Conservation (phyloP, 2,797 vertebrate genomes). For the Brotogeris chrysoptera region DNA sequence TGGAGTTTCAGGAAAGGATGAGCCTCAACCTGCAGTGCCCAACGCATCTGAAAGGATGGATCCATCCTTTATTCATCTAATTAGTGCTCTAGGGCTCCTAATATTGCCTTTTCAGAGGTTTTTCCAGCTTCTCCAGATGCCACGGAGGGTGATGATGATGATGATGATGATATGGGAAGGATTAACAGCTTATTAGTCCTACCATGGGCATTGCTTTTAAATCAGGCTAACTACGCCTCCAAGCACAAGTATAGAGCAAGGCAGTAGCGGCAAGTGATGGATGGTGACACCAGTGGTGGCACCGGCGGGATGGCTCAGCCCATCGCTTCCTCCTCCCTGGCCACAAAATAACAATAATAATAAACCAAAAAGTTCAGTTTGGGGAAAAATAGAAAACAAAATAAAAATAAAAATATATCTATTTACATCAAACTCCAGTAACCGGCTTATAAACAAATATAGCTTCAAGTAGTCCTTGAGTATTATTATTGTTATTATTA, state of each 20-base stretch:
- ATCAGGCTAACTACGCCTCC: not conserved
- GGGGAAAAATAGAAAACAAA: not conserved
- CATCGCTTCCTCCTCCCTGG: not conserved
- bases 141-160: not conserved
- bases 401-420: slow-evolving; percentile 41
- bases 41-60: not conserved
- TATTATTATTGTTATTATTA: slow-evolving; percentile 71
- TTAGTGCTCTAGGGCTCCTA: not conserved
- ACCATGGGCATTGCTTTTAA: not conserved
- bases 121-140: not conserved
- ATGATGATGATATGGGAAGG: accelerated
- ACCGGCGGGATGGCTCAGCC: not conserved
- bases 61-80: not conserved
- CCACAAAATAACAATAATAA: not conserved
- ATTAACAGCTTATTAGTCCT: not conserved
- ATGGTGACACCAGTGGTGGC: not conserved
- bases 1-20: accelerated
- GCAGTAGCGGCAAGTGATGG: not conserved
- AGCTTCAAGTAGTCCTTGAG: slow-evolving; percentile 80
- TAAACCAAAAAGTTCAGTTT: not conserved
- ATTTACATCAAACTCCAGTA: slow-evolving; percentile 77
- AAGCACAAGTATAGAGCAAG: not conserved
- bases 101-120: not conserved
- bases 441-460: slow-evolving; percentile 75
- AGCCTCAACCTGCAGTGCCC: not conserved